phyloP scores from a whole-genome alignment of 64 coral and sea anemone genomes.

The Hydrozoanthus tunicans region DNA sequence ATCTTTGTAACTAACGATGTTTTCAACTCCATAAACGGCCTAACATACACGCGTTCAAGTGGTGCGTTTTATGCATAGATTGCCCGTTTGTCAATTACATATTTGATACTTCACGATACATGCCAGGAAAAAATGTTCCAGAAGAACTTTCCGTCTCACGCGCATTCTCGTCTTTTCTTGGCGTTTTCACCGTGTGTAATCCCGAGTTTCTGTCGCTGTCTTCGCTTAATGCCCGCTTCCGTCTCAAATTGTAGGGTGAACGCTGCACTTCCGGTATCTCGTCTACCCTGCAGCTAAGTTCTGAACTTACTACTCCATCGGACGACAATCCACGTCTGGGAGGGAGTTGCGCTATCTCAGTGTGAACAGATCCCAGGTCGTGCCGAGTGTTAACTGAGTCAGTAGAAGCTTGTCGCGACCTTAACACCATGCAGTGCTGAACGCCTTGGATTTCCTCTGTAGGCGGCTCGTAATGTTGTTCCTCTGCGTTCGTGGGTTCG shows the following conservation, averaged over 20 bases:
- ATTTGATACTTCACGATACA: constrained; percentile 39
- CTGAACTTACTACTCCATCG: not conserved
- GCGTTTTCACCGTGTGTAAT: not conserved
- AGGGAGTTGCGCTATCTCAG: not conserved
- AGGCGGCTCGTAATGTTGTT: not conserved
- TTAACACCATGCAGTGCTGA: constrained; percentile 44
- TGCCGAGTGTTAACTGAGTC: not conserved
- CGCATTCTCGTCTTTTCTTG: constrained; percentile 12
- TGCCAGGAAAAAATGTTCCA: constrained; percentile 24
- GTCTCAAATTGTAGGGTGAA: constrained; percentile 30
- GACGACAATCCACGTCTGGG: not conserved
- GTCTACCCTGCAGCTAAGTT: not conserved
- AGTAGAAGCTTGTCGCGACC: not conserved
- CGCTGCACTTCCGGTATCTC: not conserved
- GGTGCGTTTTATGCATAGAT: too few species aligned
- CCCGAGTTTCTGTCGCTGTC: not conserved
- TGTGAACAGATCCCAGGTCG: not conserved
- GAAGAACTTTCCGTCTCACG: not conserved
- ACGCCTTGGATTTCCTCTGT: not conserved
- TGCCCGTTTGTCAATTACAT: too few species aligned
- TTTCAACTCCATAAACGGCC: too few species aligned
- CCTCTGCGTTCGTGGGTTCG: not conserved
- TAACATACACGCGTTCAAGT: too few species aligned
- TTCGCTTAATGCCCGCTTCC: constrained; percentile 29
- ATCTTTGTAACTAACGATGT: too few species aligned